phyloP scores from a whole-genome alignment of 2,888 invertebrate genomes.

The Spisula subtruncata region DNA sequence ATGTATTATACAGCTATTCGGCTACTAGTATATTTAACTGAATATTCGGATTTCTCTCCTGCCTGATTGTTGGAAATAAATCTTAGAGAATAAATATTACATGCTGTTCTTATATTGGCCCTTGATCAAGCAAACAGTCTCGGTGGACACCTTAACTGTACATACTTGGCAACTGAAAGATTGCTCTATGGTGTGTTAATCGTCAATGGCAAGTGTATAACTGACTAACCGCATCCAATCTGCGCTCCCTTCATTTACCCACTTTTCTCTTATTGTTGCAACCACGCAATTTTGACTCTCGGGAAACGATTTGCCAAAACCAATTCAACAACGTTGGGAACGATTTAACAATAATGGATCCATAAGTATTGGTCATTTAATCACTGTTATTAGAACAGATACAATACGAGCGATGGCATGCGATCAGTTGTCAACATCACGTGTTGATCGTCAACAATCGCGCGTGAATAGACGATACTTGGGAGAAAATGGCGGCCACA shows the following conservation, averaged over 20 bases:
- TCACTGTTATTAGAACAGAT: slow-evolving; percentile 34
- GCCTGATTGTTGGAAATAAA: too few species aligned
- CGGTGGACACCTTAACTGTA: not conserved
- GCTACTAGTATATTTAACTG: too few species aligned
- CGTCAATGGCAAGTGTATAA: not conserved
- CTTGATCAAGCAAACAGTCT: not conserved
- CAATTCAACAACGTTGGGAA: not conserved
- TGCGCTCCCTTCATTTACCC: not conserved
- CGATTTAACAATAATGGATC: slow-evolving; percentile 19
- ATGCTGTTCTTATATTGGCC: not conserved
- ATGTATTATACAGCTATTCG: too few species aligned
- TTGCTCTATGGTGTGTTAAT: not conserved
- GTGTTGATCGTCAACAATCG: slow-evolving; percentile 40
- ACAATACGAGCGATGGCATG: slow-evolving; percentile 32
- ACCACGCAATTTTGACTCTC: slow-evolving; percentile 6
- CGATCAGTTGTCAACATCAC: slow-evolving; percentile 28
- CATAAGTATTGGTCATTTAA: slow-evolving; percentile 43
- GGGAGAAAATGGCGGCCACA: slow-evolving; percentile 24
- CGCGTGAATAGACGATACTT: slow-evolving; percentile 45
- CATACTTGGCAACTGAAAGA: not conserved
- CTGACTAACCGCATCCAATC: not conserved
- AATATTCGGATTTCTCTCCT: too few species aligned
- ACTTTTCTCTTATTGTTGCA: not conserved
- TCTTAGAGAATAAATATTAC: too few species aligned
- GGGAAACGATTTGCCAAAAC: slow-evolving; percentile 10